Percentiles rank a stretch among this genome's conserved stretches.
Evolutionary conservation across 2,888 invertebrate species (phyloP).

Genomic region (Villa cingulata): DNA sequence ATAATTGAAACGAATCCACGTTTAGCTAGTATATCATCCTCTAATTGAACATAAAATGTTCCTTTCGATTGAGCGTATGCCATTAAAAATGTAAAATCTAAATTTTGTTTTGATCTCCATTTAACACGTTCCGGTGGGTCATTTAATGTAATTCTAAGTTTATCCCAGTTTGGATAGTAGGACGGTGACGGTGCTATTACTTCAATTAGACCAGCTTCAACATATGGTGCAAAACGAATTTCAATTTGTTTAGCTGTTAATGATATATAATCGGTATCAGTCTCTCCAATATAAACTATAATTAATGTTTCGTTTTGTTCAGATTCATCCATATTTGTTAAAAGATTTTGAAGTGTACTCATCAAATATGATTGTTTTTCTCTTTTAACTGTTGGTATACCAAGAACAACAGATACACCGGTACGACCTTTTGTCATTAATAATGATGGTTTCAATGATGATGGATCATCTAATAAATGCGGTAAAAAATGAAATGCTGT

Average conservation of each 20-base stretch:
- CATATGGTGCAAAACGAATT: constrained; percentile 56
- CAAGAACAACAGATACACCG: constrained; percentile 71
- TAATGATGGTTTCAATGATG: constrained; percentile 64
- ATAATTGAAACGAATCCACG: constrained; percentile 70
- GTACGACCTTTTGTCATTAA: constrained; percentile 58
- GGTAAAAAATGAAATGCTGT: constrained; percentile 77
- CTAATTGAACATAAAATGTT: constrained; percentile 81
- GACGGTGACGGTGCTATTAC: constrained; percentile 71
- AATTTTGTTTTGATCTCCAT: constrained; percentile 91
- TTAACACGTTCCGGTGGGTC: constrained; percentile 72
- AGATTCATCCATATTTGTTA: constrained; percentile 59
- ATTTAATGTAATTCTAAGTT: constrained; percentile 63
- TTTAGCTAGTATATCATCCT: constrained; percentile 87
- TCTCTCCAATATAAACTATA: constrained; percentile 79
- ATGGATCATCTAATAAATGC: constrained; percentile 65
- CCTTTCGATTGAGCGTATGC: constrained; percentile 80
- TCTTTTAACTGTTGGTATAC: constrained; percentile 73
- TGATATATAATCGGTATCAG: constrained; percentile 60
- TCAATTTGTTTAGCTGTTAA: constrained; percentile 64
- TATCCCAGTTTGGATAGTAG: constrained; percentile 78
- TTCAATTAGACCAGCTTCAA: constrained; percentile 72
- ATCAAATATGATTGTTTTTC: constrained; percentile 78
- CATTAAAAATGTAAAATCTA: constrained; percentile 90
- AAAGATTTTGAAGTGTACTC: constrained; percentile 69
- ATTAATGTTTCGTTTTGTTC: constrained; percentile 68